Conservation (phyloP, 2,797 vertebrate species). For the Mormyrops attenuatus region DNA sequence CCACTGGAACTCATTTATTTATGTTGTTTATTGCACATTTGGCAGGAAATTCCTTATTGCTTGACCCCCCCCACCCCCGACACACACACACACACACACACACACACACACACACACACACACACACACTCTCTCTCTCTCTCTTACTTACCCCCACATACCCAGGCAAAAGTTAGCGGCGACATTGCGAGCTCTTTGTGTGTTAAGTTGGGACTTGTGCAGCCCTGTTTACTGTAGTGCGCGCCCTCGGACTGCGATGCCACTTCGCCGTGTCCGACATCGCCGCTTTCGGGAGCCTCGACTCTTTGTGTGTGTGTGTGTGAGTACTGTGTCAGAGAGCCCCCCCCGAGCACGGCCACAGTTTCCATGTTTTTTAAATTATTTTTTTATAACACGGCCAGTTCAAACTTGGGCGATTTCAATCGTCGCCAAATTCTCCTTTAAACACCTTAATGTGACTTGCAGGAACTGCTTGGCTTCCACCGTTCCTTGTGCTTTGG, state of each 20-base stretch:
- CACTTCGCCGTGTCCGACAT: neutral
- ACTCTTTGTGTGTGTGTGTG: conserved; percentile 12
- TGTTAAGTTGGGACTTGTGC: neutral
- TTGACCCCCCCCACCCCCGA: conserved; percentile 43
- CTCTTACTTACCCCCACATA: conserved; percentile 44
- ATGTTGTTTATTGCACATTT: conserved; percentile 67
- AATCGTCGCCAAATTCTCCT: neutral
- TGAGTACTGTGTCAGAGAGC: neutral
- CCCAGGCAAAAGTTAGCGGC: conserved; percentile 25
- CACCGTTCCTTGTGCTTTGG: neutral
- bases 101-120: conserved; percentile 28
- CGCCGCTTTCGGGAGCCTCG: neutral
- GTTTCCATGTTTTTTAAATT: neutral
- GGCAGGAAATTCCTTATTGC: conserved; percentile 71
- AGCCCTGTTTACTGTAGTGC: neutral
- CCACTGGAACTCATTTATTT: conserved; percentile 46
- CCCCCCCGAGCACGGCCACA: neutral
- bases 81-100: conserved; percentile 24
- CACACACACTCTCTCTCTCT: neutral
- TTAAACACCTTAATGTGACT: neutral
- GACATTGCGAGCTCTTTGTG: neutral
- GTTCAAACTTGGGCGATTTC: neutral
- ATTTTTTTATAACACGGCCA: neutral
- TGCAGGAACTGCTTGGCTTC: neutral
- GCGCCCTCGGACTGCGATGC: neutral